These are phyloP conservation scores for Archips crataeganus DNA, from an alignment of 2,888 invertebrate species.

Conservation along the genomic window DNA sequence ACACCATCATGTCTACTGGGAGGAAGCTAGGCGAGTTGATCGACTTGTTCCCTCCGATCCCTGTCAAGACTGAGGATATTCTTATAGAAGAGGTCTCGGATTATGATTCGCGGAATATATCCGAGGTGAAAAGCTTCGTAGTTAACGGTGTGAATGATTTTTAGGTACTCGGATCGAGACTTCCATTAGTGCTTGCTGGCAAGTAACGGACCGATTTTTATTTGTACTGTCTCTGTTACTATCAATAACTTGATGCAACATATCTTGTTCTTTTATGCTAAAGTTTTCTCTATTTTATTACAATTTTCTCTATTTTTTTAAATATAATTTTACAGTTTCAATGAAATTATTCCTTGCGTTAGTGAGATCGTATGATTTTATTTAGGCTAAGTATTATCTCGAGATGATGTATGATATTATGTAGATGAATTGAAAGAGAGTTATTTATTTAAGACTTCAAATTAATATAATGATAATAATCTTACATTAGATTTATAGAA, in stretches of 20 bases:
- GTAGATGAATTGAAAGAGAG: constrained; percentile 39
- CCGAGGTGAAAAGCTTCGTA: constrained; percentile 76
- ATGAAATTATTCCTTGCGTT: constrained; percentile 70
- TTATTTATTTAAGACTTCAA: constrained; percentile 72
- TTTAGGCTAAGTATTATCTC: constrained; percentile 67
- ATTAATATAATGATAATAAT: constrained; percentile 65
- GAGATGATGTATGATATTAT: constrained; percentile 51
- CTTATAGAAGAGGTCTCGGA: constrained; percentile 76
- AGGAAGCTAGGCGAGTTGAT: constrained; percentile 75
- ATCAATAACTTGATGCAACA: constrained; percentile 12
- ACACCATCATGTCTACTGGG: constrained; percentile 70
- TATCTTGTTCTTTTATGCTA: constrained; percentile 20
- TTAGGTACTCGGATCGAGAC: constrained; percentile 13
- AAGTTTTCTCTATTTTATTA: constrained; percentile 29
- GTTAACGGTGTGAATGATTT: constrained; percentile 61
- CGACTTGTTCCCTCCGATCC: constrained; percentile 70
- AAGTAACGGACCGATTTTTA: background rate
- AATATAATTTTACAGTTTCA: constrained; percentile 48
- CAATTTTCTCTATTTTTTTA: constrained; percentile 37
- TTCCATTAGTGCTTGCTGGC: constrained; percentile 14
- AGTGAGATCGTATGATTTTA: constrained; percentile 69
- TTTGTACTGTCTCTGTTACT: constrained; percentile 12
- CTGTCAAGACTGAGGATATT: constrained; percentile 75
- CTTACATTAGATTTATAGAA: constrained; percentile 41
- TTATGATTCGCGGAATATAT: constrained; percentile 69